These are phyloP conservation scores for Archegozetes longisetosus DNA, from an alignment of 1,140 invertebrate genomes.

Conservation along the genomic window DNA sequence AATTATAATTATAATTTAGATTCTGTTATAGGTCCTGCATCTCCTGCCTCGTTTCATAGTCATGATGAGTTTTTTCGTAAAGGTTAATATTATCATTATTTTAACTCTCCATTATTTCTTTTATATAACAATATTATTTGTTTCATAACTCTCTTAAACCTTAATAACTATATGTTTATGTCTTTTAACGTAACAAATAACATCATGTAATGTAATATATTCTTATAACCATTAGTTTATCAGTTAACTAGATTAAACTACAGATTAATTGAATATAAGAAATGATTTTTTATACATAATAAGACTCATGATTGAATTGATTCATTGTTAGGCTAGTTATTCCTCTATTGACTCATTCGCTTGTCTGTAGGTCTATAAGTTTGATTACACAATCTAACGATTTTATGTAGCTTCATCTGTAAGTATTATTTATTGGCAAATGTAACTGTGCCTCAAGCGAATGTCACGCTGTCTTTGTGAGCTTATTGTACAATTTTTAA, in stretches of 20 bases:
- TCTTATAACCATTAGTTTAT: not conserved
- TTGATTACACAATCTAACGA: no score
- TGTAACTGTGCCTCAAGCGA: no score
- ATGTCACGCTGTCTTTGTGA: no score
- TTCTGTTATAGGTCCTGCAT: conserved; percentile 34
- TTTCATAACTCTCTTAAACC: not conserved
- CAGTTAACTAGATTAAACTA: not conserved
- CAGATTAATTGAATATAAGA: not conserved
- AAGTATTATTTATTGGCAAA: no score
- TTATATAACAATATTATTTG: not conserved
- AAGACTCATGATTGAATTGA: no score
- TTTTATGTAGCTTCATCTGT: no score
- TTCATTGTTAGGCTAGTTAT: no score
- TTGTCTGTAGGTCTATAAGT: no score
- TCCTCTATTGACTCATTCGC: no score
- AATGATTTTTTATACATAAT: no score
- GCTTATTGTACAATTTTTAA: no score
- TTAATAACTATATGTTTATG: conserved; percentile 7
- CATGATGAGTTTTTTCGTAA: conserved; percentile 42
- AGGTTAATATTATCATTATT: conserved; percentile 24
- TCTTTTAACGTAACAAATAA: not conserved
- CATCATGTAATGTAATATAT: not conserved
- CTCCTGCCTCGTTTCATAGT: conserved; percentile 34
- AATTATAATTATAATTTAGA: conserved; percentile 38
- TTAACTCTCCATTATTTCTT: not conserved